Evolutionary conservation across 2,113 vertebrate genomes (phyloP).

Genomic region (Clarias batrachus): DNA sequence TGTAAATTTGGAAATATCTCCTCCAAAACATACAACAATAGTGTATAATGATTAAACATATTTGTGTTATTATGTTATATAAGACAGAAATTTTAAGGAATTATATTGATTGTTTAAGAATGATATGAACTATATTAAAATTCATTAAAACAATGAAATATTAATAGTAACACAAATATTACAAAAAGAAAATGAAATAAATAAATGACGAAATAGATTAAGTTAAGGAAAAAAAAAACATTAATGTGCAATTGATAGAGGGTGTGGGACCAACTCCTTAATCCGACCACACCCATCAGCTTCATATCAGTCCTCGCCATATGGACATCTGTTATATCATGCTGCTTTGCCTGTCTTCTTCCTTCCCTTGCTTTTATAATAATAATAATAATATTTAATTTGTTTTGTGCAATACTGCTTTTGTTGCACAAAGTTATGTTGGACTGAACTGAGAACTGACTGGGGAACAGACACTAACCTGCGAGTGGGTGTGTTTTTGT

Average conservation of each 20-base stretch:
- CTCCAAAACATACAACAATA: neutral
- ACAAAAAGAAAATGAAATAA: neutral
- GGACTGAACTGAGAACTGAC: neutral
- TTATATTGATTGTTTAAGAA: neutral
- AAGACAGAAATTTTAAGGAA: neutral
- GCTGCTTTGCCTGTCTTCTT: neutral
- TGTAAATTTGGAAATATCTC: neutral
- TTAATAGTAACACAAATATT: neutral
- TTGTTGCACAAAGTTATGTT: neutral
- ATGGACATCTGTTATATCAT: constrained; percentile 4
- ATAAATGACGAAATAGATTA: neutral
- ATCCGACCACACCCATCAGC: constrained; percentile 22
- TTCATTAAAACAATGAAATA: neutral
- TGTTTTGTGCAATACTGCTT: neutral
- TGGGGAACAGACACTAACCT: neutral
- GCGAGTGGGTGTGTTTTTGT: neutral
- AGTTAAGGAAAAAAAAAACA: neutral
- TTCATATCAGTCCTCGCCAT: constrained; percentile 1
- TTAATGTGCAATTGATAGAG: neutral
- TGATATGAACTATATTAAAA: neutral
- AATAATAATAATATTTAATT: constrained; percentile 9
- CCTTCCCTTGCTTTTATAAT: neutral
- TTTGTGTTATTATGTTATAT: neutral
- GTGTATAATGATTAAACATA: neutral
- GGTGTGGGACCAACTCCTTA: neutral